Evolutionary conservation across 37 sponge, comb jelly and placozoan genomes (phyloP).

Genomic region (Ephydatia muelleri): DNA sequence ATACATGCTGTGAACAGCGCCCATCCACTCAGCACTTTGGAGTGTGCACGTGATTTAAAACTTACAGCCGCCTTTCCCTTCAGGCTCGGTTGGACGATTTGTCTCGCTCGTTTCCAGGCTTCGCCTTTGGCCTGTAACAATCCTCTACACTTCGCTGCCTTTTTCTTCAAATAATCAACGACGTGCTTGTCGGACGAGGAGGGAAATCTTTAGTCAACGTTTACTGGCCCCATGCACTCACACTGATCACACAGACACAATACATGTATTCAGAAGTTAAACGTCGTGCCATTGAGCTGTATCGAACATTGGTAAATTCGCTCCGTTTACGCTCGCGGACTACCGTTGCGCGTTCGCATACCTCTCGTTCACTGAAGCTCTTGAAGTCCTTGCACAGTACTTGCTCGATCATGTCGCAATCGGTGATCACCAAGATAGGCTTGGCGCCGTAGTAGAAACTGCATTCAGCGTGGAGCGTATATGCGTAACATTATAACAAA

Average conservation of each 20-base stretch:
- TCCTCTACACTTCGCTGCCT: slow-evolving; percentile 3
- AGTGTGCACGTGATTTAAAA: background rate
- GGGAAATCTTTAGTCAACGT: background rate
- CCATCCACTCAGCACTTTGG: no score
- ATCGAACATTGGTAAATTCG: no score
- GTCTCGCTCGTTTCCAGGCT: slow-evolving; percentile 43
- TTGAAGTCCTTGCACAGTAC: slow-evolving; percentile 47
- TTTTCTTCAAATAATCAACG: slow-evolving; percentile 4
- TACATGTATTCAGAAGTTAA: background rate
- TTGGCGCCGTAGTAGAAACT: slow-evolving; percentile 53
- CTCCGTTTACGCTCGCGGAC: background rate
- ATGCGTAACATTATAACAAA: no score
- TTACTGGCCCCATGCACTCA: no score
- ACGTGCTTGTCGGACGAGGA: background rate
- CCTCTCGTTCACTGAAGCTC: slow-evolving; percentile 45
- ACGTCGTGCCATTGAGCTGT: background rate
- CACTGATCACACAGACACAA: background rate
- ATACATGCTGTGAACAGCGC: no score
- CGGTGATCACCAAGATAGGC: slow-evolving; percentile 36
- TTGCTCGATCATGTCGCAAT: slow-evolving; percentile 59
- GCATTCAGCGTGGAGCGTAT: background rate
- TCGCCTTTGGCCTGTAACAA: slow-evolving; percentile 51
- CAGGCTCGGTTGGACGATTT: slow-evolving; percentile 42
- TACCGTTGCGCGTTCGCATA: no score
- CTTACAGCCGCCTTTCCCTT: background rate